Conservation (phyloP, 2,113 vertebrate species). For the Martes martes region DNA sequence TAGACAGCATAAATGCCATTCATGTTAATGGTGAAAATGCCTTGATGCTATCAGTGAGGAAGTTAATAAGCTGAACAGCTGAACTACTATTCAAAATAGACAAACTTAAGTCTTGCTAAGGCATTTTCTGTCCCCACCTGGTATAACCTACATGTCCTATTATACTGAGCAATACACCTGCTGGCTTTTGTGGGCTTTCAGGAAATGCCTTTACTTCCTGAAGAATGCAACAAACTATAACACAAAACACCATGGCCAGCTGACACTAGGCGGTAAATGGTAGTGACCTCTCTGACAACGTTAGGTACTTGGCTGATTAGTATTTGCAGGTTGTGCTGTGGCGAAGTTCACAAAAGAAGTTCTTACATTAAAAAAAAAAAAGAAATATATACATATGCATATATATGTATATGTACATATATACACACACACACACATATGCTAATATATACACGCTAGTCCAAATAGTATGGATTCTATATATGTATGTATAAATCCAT, state of each 20-base stretch:
- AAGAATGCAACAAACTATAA: neutral
- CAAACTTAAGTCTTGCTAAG: neutral
- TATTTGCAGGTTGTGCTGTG: neutral
- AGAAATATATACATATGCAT: neutral
- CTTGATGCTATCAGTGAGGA: neutral
- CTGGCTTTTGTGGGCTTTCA: neutral
- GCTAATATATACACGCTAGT: neutral
- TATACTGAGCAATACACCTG: conserved; percentile 46
- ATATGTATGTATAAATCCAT: neutral
- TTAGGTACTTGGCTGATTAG: neutral
- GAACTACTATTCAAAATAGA: neutral
- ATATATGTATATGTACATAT: neutral
- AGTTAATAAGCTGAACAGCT: neutral
- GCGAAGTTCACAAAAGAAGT: conserved; percentile 18
- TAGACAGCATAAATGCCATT: neutral
- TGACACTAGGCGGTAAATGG: neutral
- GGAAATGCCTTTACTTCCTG: conserved; percentile 65
- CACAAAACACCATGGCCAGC: neutral
- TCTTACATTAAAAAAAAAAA: neutral
- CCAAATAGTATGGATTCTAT: neutral
- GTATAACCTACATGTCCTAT: neutral
- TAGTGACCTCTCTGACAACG: neutral
- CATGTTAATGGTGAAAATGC: neutral
- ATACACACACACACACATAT: neutral
- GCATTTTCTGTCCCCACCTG: conserved; percentile 23